Percentiles rank a stretch among this genome's conserved stretches.
Evolutionary conservation across 2,888 invertebrate genomes (phyloP).

Genomic region (Latrodectus elegans): DNA sequence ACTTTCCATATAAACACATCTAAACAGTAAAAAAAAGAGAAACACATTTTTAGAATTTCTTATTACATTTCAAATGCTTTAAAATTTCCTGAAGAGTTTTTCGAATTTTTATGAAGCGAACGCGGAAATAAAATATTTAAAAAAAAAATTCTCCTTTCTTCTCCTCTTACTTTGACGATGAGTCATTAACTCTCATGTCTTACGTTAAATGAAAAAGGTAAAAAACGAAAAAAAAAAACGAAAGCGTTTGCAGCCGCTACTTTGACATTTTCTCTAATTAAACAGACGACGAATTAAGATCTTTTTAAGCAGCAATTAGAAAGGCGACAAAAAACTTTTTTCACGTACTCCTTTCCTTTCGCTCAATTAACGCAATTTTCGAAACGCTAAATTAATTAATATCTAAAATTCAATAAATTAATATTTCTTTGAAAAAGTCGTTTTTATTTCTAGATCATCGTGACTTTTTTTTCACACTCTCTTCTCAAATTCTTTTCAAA

Average conservation of each 20-base stretch:
- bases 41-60: no score
- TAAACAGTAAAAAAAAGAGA: no score
- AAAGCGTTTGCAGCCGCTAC: conserved; percentile 48
- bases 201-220: conserved; percentile 24
- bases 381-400: conserved; percentile 63
- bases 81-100: neutral
- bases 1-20: no score
- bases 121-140: neutral
- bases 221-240: conserved; percentile 11
- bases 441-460: conserved; percentile 13
- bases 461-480: conserved; percentile 6
- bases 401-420: conserved; percentile 63
- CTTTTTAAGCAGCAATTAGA: conserved; percentile 66
- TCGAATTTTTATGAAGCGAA: neutral
- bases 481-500: neutral
- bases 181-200: conserved; percentile 55
- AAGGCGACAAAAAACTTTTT: conserved; percentile 28
- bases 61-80: no score
- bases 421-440: conserved; percentile 48
- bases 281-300: conserved; percentile 62
- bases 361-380: conserved; percentile 60
- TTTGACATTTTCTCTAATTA: conserved; percentile 64
- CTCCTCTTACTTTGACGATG: conserved; percentile 31
- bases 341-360: conserved; percentile 31
- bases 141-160: conserved; percentile 15